Evolutionary conservation across 2,797 vertebrate genomes (phyloP).

Genomic region (Channa striata): DNA sequence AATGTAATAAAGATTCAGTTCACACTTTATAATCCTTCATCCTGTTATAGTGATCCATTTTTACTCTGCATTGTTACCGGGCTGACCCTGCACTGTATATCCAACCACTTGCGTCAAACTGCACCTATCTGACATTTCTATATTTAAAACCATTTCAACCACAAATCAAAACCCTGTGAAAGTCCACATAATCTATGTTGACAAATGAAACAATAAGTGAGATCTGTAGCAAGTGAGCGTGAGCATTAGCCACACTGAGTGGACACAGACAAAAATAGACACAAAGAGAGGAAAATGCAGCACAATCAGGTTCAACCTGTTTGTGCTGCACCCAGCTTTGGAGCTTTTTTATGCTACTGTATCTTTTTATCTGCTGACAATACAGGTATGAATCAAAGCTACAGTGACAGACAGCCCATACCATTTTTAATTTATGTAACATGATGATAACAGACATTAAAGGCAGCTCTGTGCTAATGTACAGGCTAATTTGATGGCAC

Average conservation of each 20-base stretch:
- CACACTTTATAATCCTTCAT: conserved; percentile 5
- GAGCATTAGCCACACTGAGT: conserved; percentile 36
- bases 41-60: conserved; percentile 5
- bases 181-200: conserved; percentile 63
- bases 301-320: conserved; percentile 59
- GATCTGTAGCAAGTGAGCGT: conserved; percentile 43
- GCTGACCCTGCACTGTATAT: conserved; percentile 12
- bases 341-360: conserved; percentile 15
- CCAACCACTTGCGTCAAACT: conserved; percentile 13
- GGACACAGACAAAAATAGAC: conserved; percentile 71
- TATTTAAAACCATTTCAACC: conserved; percentile 62
- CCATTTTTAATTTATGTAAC: conserved; percentile 33
- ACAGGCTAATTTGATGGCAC: no score
- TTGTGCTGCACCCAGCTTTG: conserved; percentile 41
- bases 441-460: background rate
- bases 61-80: conserved; percentile 24
- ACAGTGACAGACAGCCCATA: background rate
- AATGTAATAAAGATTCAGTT: background rate
- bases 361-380: conserved; percentile 33
- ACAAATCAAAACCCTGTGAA: conserved; percentile 63
- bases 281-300: conserved; percentile 72
- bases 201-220: conserved; percentile 75
- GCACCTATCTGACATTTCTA: conserved; percentile 49
- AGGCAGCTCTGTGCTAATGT: background rate
- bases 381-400: conserved; percentile 43